phyloP scores from a whole-genome alignment of 2,797 vertebrate genomes.

The Neopelma chrysocephalum region DNA sequence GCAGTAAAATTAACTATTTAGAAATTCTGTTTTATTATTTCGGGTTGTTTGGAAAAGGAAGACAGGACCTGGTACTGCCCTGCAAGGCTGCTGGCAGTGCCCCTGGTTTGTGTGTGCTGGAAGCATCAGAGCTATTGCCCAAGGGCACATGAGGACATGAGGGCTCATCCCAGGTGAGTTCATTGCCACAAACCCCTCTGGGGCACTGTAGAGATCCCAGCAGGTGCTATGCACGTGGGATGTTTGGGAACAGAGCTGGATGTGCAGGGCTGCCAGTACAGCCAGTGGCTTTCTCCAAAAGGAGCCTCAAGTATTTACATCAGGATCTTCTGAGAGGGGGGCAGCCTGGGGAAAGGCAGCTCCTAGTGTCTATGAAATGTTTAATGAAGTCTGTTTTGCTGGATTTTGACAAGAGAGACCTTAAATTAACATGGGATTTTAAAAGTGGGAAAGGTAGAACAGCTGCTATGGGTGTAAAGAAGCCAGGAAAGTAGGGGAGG shows the following conservation, averaged over 20 bases:
- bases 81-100: not conserved
- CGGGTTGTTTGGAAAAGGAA: not conserved
- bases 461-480: not conserved
- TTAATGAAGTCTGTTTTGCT: not conserved
- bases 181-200: not conserved
- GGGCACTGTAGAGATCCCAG: not conserved
- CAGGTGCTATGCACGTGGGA: accelerated
- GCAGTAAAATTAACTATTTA: not conserved
- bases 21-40: not conserved
- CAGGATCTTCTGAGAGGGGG: not conserved
- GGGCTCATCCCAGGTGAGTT: not conserved
- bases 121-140: not conserved
- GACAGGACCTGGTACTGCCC: not conserved
- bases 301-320: not conserved
- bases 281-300: not conserved
- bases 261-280: not conserved
- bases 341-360: not conserved
- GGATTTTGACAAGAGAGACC: not conserved
- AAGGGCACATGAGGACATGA: not conserved
- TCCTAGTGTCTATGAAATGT: not conserved
- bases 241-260: not conserved
- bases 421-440: not conserved
- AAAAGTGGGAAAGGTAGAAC: not conserved
- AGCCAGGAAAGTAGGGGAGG: not conserved
- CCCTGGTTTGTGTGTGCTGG: not conserved